Conservation (phyloP, 2,797 vertebrate species). For the Fringilla coelebs region DNA sequence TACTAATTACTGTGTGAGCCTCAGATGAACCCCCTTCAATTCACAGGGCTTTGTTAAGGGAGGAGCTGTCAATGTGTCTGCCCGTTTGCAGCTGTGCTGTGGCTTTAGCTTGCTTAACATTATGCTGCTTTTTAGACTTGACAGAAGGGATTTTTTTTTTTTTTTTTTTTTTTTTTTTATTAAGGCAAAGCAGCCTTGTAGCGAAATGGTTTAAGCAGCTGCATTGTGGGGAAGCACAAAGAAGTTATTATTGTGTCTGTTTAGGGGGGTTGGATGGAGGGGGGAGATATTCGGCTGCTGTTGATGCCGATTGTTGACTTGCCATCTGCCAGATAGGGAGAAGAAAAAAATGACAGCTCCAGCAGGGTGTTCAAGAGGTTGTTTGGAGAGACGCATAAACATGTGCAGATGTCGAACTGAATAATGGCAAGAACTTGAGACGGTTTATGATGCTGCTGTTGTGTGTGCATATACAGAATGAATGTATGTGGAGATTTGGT, state of each 20-base stretch:
- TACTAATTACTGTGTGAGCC: constrained; percentile 85
- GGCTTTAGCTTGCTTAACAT: constrained; percentile 84
- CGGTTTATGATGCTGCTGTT: constrained; percentile 82
- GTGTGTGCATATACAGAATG: constrained; percentile 80
- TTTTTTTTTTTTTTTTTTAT: constrained; percentile 66
- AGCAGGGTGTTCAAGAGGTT: constrained; percentile 87
- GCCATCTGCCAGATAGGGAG: constrained; percentile 95
- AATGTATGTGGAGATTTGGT: constrained; percentile 76
- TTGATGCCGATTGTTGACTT: constrained; percentile 93
- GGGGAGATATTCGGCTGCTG: constrained; percentile 83
- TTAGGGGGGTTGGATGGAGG: constrained; percentile 75
- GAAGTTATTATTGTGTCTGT: constrained; percentile 90
- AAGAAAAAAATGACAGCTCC: constrained; percentile 85
- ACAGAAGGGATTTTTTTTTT: constrained; percentile 78
- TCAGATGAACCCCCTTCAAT: constrained; percentile 84
- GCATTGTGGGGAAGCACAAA: constrained; percentile 89
- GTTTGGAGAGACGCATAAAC: constrained; percentile 87
- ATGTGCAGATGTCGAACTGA: constrained; percentile 89
- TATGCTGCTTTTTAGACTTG: constrained; percentile 84
- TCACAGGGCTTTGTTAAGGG: constrained; percentile 83
- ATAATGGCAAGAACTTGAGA: constrained; percentile 87
- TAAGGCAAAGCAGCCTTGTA: constrained; percentile 85
- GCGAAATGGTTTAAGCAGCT: constrained; percentile 88
- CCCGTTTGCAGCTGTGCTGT: constrained; percentile 84
- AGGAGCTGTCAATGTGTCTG: constrained; percentile 83